Percentiles rank a stretch among this genome's conserved stretches.
phyloP scores from a whole-genome alignment of 2,888 invertebrate genomes.

The Agonopterix heracliana region DNA sequence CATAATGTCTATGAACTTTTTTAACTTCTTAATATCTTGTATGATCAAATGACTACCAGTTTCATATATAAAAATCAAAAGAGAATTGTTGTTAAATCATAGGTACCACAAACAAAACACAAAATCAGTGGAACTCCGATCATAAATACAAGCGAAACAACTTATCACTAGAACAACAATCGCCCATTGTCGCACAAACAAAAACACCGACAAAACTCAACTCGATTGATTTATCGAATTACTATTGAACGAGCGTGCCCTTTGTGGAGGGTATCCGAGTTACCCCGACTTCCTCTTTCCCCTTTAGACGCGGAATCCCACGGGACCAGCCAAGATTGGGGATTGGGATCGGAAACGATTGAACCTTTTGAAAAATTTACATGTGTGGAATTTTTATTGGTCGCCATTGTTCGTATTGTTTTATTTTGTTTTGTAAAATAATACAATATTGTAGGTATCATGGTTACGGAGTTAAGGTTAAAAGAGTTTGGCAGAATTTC shows the following conservation, averaged over 20 bases:
- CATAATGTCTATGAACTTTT: no score
- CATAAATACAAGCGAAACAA: no score
- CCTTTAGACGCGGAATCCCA: slow-evolving; percentile 18
- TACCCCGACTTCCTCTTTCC: slow-evolving; percentile 8
- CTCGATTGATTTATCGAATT: slow-evolving; percentile 59
- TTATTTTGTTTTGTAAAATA: not conserved
- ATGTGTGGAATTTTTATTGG: slow-evolving; percentile 15
- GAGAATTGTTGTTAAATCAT: no score
- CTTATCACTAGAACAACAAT: not conserved
- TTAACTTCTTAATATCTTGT: no score
- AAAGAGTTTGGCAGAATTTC: no score
- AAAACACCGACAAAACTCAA: slow-evolving; percentile 14
- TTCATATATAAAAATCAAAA: no score
- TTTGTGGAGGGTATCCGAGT: slow-evolving; percentile 6
- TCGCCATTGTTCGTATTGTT: not conserved
- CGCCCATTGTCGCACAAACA: slow-evolving; percentile 20
- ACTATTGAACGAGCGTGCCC: slow-evolving; percentile 30
- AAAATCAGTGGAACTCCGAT: no score
- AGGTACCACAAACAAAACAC: no score
- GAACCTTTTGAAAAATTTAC: slow-evolving; percentile 45
- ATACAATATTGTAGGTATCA: no score
- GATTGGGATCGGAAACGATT: slow-evolving; percentile 37
- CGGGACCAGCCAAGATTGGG: slow-evolving; percentile 36
- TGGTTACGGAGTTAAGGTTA: no score
- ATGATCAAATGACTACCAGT: no score